Conservation (phyloP, 1,140 invertebrate genomes). For the Polyergus mexicanus region DNA sequence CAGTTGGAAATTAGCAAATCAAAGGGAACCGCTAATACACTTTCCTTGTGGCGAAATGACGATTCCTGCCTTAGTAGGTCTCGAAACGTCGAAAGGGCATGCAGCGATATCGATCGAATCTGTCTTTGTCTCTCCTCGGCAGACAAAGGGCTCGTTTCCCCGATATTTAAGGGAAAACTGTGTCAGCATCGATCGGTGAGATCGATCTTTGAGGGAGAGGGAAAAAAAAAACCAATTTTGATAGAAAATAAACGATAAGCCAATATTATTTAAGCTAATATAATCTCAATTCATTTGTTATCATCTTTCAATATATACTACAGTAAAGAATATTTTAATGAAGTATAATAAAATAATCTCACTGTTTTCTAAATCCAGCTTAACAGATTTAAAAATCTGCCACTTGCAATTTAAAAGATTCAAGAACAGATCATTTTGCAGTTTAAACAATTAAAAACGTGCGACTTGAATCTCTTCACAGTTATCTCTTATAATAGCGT, state of each 20-base stretch:
- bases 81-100: conserved; percentile 51
- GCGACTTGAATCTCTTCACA: background rate
- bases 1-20: conserved; percentile 66
- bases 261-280: background rate
- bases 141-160: conserved; percentile 19
- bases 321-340: background rate
- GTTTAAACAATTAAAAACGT: too few relatives aligned
- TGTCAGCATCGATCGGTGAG: background rate
- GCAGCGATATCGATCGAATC: conserved; percentile 38
- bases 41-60: conserved; percentile 57
- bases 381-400: background rate
- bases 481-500: background rate
- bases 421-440: background rate
- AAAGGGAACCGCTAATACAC: conserved; percentile 61
- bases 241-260: background rate
- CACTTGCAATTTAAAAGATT: background rate
- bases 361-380: background rate
- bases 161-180: conserved; percentile 29
- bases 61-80: conserved; percentile 34
- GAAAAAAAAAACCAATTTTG: background rate
- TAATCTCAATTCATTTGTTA: background rate
- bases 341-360: background rate
- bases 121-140: background rate
- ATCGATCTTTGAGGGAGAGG: background rate
- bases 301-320: background rate